phyloP scores from a whole-genome alignment of 1,140 invertebrate species.

The Coboldia fuscipes region DNA sequence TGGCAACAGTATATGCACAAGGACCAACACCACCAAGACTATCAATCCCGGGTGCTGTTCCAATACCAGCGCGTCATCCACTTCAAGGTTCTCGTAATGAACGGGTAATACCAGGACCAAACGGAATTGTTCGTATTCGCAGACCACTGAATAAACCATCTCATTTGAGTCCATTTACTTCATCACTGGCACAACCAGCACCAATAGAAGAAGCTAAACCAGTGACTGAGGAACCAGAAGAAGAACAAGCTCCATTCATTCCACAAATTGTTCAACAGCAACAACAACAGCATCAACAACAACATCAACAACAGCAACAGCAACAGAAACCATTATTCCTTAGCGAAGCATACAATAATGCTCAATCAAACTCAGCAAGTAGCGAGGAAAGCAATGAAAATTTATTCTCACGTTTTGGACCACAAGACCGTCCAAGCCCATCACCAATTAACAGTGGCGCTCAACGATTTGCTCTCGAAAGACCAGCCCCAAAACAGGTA shows the following conservation, averaged over 20 bases:
- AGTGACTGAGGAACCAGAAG: conserved; percentile 31
- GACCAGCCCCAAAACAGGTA: too few species aligned
- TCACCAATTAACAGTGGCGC: conserved; percentile 7
- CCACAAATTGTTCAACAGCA: conserved; percentile 14
- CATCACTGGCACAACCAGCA: conserved; percentile 23
- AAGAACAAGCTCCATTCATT: conserved; percentile 19
- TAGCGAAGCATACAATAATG: neutral
- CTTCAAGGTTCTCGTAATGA: conserved; percentile 21
- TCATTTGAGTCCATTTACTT: conserved; percentile 25
- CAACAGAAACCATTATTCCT: neutral
- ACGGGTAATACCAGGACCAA: conserved; percentile 15
- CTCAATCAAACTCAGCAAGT: too few species aligned
- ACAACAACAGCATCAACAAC: conserved; percentile 16
- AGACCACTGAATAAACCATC: conserved; percentile 24
- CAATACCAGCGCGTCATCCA: conserved; percentile 14
- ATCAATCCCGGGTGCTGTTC: conserved; percentile 35
- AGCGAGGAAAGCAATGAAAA: too few species aligned
- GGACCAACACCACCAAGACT: conserved; percentile 26
- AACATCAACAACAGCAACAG: conserved; percentile 13
- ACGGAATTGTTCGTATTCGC: conserved; percentile 21
- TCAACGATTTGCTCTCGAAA: conserved; percentile 18
- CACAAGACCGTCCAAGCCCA: conserved; percentile 12
- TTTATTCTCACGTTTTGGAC: too few species aligned
- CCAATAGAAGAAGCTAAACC: conserved; percentile 28
- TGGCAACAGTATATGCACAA: too few species aligned